Evolutionary conservation across 2,113 vertebrate species (phyloP).

Genomic region (Eleginops maclovinus): DNA sequence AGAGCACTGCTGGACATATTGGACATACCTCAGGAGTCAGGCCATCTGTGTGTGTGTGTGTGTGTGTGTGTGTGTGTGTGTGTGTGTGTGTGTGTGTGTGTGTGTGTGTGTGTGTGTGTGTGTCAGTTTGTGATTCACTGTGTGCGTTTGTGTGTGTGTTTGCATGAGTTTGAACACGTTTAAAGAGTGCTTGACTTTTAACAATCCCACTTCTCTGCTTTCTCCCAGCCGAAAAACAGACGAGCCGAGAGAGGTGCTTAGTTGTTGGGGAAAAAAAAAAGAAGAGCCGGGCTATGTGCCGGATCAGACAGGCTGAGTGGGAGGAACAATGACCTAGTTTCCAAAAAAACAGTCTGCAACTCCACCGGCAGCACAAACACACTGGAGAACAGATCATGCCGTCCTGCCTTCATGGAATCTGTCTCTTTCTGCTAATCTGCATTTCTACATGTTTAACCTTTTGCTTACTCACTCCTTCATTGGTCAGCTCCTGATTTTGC

Average conservation of each 20-base stretch:
- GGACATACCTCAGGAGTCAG: slow-evolving; percentile 47
- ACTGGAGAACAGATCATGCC: slow-evolving; percentile 67
- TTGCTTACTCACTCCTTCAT: slow-evolving; percentile 32
- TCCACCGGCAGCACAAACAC: slow-evolving; percentile 63
- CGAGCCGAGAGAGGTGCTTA: slow-evolving; percentile 64
- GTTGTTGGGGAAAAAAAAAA: slow-evolving; percentile 24
- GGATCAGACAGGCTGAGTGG: slow-evolving; percentile 80
- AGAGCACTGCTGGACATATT: slow-evolving; percentile 48
- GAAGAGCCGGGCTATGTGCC: slow-evolving; percentile 58
- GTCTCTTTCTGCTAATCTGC: slow-evolving; percentile 42
- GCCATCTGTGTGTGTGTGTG: slow-evolving; percentile 36
- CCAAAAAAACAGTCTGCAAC: slow-evolving; percentile 71
- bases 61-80: slow-evolving; percentile 28
- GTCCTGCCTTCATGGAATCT: slow-evolving; percentile 60
- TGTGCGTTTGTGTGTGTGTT: neutral
- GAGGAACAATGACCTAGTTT: slow-evolving; percentile 83
- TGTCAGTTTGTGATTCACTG: slow-evolving; percentile 1
- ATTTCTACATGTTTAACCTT: slow-evolving; percentile 2
- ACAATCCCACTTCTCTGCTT: slow-evolving; percentile 34
- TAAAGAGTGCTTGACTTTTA: slow-evolving; percentile 64
- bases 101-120: slow-evolving; percentile 19
- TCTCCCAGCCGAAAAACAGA: slow-evolving; percentile 31
- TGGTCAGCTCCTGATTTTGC: slow-evolving; percentile 40
- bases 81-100: slow-evolving; percentile 26
- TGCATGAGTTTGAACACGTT: slow-evolving; percentile 16